Evolutionary conservation across 2,888 invertebrate genomes (phyloP).

Genomic region (Falcaria lacertinaria): DNA sequence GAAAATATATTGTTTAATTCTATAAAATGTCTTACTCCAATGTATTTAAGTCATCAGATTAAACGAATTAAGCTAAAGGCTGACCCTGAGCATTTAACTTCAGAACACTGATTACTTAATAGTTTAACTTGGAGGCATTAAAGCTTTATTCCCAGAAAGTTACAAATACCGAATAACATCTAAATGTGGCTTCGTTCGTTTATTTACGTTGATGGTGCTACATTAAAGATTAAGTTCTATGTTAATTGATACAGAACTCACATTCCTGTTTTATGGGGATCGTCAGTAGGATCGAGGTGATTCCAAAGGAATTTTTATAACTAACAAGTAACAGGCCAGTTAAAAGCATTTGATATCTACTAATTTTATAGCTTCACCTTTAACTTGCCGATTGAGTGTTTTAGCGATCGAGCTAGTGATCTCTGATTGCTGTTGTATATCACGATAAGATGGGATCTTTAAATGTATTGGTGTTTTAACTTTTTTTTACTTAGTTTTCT

Average conservation of each 20-base stretch:
- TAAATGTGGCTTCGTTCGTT: conserved; percentile 31
- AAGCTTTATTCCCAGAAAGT: not conserved
- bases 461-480: too few relatives aligned
- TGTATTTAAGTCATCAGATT: not conserved
- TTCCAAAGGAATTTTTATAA: conserved; percentile 47
- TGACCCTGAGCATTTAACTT: too few relatives aligned
- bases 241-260: conserved; percentile 69
- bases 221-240: conserved; percentile 51
- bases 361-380: conserved; percentile 1
- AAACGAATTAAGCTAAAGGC: not conserved
- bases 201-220: conserved; percentile 39
- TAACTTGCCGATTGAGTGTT: not conserved
- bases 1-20: too few relatives aligned
- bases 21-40: not conserved
- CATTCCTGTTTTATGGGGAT: conserved; percentile 60
- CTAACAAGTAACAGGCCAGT: conserved; percentile 10
- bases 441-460: too few relatives aligned
- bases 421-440: not conserved
- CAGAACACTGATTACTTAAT: not conserved
- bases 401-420: not conserved
- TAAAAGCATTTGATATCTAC: not conserved
- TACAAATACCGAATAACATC: conserved; percentile 5
- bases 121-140: not conserved
- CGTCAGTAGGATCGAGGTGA: conserved; percentile 35
- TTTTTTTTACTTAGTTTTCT: too few relatives aligned